Evolutionary conservation across 2,888 invertebrate genomes (phyloP).

Genomic region (Euclidia mi): DNA sequence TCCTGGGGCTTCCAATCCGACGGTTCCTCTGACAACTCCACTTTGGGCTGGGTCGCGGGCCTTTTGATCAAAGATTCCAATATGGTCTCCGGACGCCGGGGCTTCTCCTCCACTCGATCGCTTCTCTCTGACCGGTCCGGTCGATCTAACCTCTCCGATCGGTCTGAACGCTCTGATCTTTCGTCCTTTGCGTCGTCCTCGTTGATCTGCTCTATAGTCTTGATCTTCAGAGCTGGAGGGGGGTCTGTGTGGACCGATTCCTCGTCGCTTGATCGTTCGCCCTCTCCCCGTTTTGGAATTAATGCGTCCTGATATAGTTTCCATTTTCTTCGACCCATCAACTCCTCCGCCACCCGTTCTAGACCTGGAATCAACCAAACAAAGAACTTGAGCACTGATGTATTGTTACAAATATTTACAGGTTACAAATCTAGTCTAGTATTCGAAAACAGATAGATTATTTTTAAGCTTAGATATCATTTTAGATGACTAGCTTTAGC

Average conservation of each 20-base stretch:
- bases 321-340: slow-evolving; percentile 99
- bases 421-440: too few species aligned
- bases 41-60: slow-evolving; percentile 84
- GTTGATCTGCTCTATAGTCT: slow-evolving; percentile 89
- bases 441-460: too few species aligned
- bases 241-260: slow-evolving; percentile 86
- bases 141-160: slow-evolving; percentile 12
- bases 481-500: too few species aligned
- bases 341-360: slow-evolving; percentile 99
- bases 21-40: slow-evolving; percentile 83
- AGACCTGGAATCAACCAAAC: slow-evolving; percentile 91
- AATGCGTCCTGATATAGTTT: slow-evolving; percentile 96
- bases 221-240: slow-evolving; percentile 86
- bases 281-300: slow-evolving; percentile 84
- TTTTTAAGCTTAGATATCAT: too few species aligned
- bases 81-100: slow-evolving; percentile 85
- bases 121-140: slow-evolving; percentile 26
- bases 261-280: slow-evolving; percentile 83
- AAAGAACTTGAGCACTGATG: neutral
- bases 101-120: slow-evolving; percentile 50
- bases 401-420: too few species aligned
- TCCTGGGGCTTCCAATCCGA: slow-evolving; percentile 95
- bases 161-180: slow-evolving; percentile 38
- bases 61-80: slow-evolving; percentile 88
- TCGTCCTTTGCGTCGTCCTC: slow-evolving; percentile 73